Evolutionary conservation across 2,888 invertebrate genomes (phyloP).

Genomic region (Chrysolina haemoptera): DNA sequence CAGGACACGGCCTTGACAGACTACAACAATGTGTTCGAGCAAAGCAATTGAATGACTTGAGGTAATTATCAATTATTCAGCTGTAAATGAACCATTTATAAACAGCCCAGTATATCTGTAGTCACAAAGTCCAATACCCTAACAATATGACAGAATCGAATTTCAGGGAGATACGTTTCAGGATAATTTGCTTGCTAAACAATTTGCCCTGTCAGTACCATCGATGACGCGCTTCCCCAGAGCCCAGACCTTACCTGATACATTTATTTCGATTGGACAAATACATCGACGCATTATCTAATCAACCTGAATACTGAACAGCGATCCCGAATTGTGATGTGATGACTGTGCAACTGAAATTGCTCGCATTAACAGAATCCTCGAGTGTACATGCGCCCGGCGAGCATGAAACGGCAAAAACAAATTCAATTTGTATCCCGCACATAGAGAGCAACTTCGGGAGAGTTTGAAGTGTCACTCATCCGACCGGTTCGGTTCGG

Average conservation of each 20-base stretch:
- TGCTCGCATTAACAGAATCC: not conserved
- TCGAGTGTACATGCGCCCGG: not conserved
- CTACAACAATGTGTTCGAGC: too few species aligned
- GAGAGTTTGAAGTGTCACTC: constrained; percentile 6
- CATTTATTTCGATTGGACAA: not conserved
- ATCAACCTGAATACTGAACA: not conserved
- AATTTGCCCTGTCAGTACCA: too few species aligned
- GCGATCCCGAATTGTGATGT: not conserved
- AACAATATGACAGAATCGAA: too few species aligned
- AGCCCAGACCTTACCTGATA: not conserved
- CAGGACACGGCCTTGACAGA: too few species aligned
- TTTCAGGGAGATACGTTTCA: too few species aligned
- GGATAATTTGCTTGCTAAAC: too few species aligned
- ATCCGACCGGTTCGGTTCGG: not conserved
- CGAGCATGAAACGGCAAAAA: not conserved
- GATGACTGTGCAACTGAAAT: constrained; percentile 7
- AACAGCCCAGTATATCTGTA: too few species aligned
- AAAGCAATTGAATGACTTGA: too few species aligned
- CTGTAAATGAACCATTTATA: too few species aligned
- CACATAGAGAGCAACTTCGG: not conserved
- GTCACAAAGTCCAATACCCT: too few species aligned
- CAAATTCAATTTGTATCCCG: constrained; percentile 2
- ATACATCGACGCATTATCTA: not conserved
- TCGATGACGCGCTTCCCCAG: too few species aligned
- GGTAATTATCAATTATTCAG: too few species aligned